Evolutionary conservation across 2,797 vertebrate genomes (phyloP).

Genomic region (Enteromius anoplus): DNA sequence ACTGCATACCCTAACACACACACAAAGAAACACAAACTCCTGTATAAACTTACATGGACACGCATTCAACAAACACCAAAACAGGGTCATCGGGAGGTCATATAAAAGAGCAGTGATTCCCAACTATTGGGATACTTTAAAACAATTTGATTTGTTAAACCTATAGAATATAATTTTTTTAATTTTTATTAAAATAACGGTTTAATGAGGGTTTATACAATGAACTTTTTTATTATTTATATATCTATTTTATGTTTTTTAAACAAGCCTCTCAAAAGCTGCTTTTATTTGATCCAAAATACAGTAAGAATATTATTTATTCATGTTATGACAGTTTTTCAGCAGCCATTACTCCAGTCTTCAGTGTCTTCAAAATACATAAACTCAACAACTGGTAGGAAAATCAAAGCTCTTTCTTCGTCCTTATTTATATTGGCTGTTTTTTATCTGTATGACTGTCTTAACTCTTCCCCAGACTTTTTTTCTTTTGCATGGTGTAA

Average conservation of each 20-base stretch:
- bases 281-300: not conserved
- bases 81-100: constrained; percentile 27
- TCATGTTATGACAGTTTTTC: not conserved
- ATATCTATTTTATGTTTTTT: not conserved
- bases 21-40: constrained; percentile 5
- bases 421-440: constrained; percentile 31
- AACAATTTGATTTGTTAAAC: constrained; percentile 2
- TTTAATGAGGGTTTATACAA: not conserved
- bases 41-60: constrained; percentile 3
- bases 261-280: not conserved
- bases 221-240: not conserved
- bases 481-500: not conserved
- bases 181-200: not conserved
- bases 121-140: not conserved
- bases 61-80: constrained; percentile 9
- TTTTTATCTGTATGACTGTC: not conserved
- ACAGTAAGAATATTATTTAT: not conserved
- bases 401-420: constrained; percentile 10
- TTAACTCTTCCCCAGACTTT: constrained; percentile 6
- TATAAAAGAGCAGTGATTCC: constrained; percentile 6
- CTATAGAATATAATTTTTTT: not conserved
- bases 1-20: not conserved
- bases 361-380: not conserved
- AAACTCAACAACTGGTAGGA: constrained; percentile 18
- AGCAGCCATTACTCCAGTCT: not conserved